A percentile compares a stretch with the other conserved stretches of the same genome.
Evolutionary conservation across 2,888 invertebrate species (phyloP).

Genomic region (Cistogaster globosa): DNA sequence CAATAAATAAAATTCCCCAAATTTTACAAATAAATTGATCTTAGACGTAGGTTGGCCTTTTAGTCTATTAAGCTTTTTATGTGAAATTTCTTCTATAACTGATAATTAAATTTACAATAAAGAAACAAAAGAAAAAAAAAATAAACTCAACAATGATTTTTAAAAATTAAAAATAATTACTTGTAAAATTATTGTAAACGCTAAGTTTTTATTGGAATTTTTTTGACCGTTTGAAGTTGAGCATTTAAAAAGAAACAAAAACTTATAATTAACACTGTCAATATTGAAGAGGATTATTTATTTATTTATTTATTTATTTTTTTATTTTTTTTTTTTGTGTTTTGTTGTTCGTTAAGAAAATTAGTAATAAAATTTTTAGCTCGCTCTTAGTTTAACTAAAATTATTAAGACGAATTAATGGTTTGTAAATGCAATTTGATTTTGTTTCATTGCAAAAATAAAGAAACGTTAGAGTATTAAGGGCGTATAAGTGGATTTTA

Average conservation of each 20-base stretch:
- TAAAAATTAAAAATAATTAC: constrained; percentile 47
- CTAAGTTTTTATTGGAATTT: not conserved
- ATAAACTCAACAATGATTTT: constrained; percentile 31
- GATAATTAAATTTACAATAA: constrained; percentile 61
- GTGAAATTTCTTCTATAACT: constrained; percentile 51
- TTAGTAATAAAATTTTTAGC: too few relatives aligned
- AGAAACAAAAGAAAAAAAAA: not conserved
- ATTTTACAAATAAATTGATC: constrained; percentile 43
- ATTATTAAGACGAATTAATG: too few relatives aligned
- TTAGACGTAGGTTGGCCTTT: constrained; percentile 62
- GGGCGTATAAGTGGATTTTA: too few relatives aligned
- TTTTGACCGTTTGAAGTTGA: not conserved
- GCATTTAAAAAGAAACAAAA: not conserved
- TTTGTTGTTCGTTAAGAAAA: not conserved
- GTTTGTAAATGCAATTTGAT: too few relatives aligned
- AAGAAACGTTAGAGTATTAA: too few relatives aligned
- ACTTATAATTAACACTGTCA: constrained; percentile 10
- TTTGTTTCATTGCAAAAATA: too few relatives aligned
- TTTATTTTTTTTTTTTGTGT: too few relatives aligned
- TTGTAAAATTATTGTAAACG: constrained; percentile 14
- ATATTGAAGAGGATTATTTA: too few relatives aligned
- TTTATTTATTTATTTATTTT: too few relatives aligned
- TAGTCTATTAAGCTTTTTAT: constrained; percentile 61
- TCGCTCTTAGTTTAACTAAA: too few relatives aligned
- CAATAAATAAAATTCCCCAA: constrained; percentile 27